Evolutionary conservation across 2,113 vertebrate species (phyloP).

Genomic region (Zootoca vivipara): DNA sequence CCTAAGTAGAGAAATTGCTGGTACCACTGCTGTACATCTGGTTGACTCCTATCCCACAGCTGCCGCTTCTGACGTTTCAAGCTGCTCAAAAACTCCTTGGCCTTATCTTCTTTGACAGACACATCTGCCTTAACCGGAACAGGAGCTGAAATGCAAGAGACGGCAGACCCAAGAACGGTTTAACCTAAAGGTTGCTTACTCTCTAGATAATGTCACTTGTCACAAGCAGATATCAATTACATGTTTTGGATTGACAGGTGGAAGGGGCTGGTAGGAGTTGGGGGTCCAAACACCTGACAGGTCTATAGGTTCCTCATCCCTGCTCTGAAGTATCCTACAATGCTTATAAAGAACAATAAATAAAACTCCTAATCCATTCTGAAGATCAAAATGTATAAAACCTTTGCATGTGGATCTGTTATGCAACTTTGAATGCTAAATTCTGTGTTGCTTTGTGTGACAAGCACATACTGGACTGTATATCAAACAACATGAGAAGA

Average conservation of each 20-base stretch:
- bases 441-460: not conserved
- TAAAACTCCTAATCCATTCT: too few relatives aligned
- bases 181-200: not conserved
- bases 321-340: too few relatives aligned
- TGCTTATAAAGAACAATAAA: too few relatives aligned
- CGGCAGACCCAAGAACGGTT: not conserved
- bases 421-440: not conserved
- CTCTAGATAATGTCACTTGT: not conserved
- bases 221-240: not conserved
- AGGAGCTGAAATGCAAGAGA: slow-evolving; percentile 65
- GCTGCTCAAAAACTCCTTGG: slow-evolving; percentile 86
- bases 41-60: slow-evolving; percentile 89
- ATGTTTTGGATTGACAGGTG: not conserved
- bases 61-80: slow-evolving; percentile 84
- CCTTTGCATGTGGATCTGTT: not conserved
- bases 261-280: not conserved
- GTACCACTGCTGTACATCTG: slow-evolving; percentile 95
- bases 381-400: too few relatives aligned
- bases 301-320: too few relatives aligned
- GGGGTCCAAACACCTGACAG: too few relatives aligned
- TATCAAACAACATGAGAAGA: not conserved
- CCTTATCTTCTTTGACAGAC: slow-evolving; percentile 75
- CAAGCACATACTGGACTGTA: too few relatives aligned
- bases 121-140: slow-evolving; percentile 63
- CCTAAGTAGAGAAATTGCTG: slow-evolving; percentile 94